phyloP scores from a whole-genome alignment of 2,113 vertebrate genomes.

The Odocoileus virginianus region DNA sequence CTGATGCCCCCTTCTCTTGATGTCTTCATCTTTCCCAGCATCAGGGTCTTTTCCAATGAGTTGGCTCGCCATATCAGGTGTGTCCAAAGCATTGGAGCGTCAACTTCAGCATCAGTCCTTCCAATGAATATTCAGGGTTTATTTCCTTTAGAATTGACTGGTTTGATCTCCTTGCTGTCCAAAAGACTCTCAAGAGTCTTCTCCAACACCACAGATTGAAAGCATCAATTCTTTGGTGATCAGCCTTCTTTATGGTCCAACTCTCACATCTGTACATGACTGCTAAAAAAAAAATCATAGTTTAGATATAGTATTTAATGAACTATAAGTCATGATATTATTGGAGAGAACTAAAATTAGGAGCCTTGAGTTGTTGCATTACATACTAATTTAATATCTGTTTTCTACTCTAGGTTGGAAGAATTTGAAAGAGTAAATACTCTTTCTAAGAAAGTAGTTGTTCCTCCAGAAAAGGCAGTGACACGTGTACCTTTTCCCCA shows the following conservation, averaged over 20 bases:
- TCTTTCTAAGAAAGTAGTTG: conserved; percentile 54
- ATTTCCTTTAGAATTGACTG: neutral
- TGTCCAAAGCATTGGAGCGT: neutral
- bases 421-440: conserved; percentile 63
- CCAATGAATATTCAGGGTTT: neutral
- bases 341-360: neutral
- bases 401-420: conserved; percentile 74
- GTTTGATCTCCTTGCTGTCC: neutral
- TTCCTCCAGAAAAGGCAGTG: conserved; percentile 48
- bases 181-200: neutral
- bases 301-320: neutral
- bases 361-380: neutral
- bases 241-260: neutral
- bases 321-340: neutral
- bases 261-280: neutral
- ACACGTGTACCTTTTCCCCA: conserved; percentile 35
- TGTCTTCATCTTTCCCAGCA: neutral
- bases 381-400: conserved; percentile 47
- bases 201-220: neutral
- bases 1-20: neutral
- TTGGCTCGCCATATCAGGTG: neutral
- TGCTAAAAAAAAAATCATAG: neutral
- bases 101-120: neutral
- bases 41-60: neutral
- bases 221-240: neutral